A percentile compares a stretch with the other conserved stretches of the same genome.
These are phyloP conservation scores for Drosophila kanekoi DNA, from an alignment of 2,888 invertebrate genomes.

Conservation along the genomic window DNA sequence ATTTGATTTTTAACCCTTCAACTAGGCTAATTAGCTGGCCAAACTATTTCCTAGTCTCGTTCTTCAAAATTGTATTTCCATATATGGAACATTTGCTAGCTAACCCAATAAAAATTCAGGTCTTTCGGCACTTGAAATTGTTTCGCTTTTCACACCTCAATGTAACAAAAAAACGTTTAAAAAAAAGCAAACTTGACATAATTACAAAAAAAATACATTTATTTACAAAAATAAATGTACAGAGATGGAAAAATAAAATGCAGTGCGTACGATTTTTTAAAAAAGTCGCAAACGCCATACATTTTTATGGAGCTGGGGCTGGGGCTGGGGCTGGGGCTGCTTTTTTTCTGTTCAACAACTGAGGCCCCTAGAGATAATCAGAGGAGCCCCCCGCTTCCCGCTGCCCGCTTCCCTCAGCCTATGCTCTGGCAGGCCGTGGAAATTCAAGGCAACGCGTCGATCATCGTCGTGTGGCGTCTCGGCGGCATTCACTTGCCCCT, in stretches of 20 bases:
- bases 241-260: conserved; percentile 54
- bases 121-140: conserved; percentile 42
- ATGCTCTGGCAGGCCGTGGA: conserved; percentile 42
- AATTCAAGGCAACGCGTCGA: conserved; percentile 60
- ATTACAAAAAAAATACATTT: conserved; percentile 68
- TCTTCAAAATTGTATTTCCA: neutral
- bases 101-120: conserved; percentile 55
- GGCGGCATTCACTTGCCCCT: conserved; percentile 2
- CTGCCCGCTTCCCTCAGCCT: too few species aligned
- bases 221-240: conserved; percentile 34
- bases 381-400: conserved; percentile 7
- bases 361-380: conserved; percentile 39
- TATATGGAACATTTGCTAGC: neutral
- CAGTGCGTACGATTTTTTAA: conserved; percentile 74
- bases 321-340: too few species aligned
- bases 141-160: conserved; percentile 53
- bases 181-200: conserved; percentile 76
- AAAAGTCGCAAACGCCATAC: conserved; percentile 70
- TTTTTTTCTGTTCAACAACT: conserved; percentile 35
- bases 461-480: conserved; percentile 57
- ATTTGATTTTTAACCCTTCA: conserved; percentile 35
- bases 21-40: conserved; percentile 41
- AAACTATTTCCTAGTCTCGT: conserved; percentile 1
- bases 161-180: conserved; percentile 29
- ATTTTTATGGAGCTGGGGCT: conserved; percentile 51